Base-by-base conservation (phyloP, 1,140 invertebrate species). In the Calephelis nemesis region DNA sequence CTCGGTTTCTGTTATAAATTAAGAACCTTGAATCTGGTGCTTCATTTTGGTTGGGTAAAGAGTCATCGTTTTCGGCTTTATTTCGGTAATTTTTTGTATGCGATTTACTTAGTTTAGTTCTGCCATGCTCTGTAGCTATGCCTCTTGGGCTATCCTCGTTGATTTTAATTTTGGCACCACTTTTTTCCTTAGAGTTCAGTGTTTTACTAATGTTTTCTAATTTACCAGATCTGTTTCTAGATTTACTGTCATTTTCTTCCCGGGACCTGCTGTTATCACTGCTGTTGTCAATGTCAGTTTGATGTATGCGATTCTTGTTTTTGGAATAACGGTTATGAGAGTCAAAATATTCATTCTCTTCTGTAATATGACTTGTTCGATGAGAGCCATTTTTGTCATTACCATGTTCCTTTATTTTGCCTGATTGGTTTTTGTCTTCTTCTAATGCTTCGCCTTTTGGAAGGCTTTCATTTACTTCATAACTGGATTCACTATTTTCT, bases 231-330 rank as follows among this genome's bases (percentile, higher is more conserved):
- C 48, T 15, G 8, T 63, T 15, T 48, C 30, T 49, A 45, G 58
- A 50, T 63, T 64, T 67, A 5, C 58, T 12, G n/a, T 66, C 58
- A 48, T 47, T 67, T 58, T 65, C 69, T 45, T 66, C 19, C 3
- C 12, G 30, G 8, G 54, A 60, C 39, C 12, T 58, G 19, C 9
- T 30, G 5, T 39, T 58, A 10, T 58, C 6, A 30, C 12, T 58
- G 19, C 9, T 30, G 5, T 39, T 58, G 5, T 58, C 6, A 30
- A 19, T 58, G 9, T 39, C 52, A 11, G 11, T 58, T 58, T 58
- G 15, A 39, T 30, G 11, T 11, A 58, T 5, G 4, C 30, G 30
- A 30, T 30, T 30, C 30, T 30, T 30, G 4, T 30, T 30, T 30
- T 30, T 30, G 30, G 30, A 4, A 30, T 30, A 30, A 30, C 30